Evolutionary conservation across 2,888 invertebrate genomes (phyloP), one percentile per base, ranked within the genome.

Genomic region (Merodon equestris): DNA sequence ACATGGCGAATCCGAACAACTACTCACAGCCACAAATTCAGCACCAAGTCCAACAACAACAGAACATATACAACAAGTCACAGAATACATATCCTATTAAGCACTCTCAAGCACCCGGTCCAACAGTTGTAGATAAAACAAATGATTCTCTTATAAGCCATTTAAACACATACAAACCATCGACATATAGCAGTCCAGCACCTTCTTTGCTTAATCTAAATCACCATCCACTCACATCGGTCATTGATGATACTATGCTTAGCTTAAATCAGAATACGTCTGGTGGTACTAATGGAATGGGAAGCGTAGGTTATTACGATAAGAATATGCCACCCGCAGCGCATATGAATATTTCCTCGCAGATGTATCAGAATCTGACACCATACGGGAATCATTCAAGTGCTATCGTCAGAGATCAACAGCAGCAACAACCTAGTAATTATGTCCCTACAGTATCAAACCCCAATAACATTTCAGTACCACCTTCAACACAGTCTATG

Each of bases 281-380:
- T 1, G 70, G 83, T 2, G 40, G 51, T 12, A 14, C 74, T 4
- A 68, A 13, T 12, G 71, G 68, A 47, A 48, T 66, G 47, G 40
- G 63, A 12, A 42, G 53, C 1, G 84, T 84, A 7, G 83, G 85
- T 54, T 92, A 91, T 83, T 91, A 91, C 74, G 92, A 92, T 54
- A 92, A 92, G 85, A 89, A 89, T 19, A 91, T 90, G 86, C 91
- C 91, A 84, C 91, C 91, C 86, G 91, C 91, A 0, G 91, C 92
- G 0, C 92, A 92, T 60, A 91, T 92, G 88, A 92, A 91, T 83
- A 91, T 90, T 72, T 90, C 91, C 84, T 63, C 89, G 89, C 82
- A 79, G 89, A 90, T 82, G 85, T 88, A 81, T 56, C 83, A 84
- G 64, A 84, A 84, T 58, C 64, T 84, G 10, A 73, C 84, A 13